These are phyloP conservation scores for Falco berigora DNA, from an alignment of 2,797 vertebrate genomes.

Conservation along the genomic window DNA sequence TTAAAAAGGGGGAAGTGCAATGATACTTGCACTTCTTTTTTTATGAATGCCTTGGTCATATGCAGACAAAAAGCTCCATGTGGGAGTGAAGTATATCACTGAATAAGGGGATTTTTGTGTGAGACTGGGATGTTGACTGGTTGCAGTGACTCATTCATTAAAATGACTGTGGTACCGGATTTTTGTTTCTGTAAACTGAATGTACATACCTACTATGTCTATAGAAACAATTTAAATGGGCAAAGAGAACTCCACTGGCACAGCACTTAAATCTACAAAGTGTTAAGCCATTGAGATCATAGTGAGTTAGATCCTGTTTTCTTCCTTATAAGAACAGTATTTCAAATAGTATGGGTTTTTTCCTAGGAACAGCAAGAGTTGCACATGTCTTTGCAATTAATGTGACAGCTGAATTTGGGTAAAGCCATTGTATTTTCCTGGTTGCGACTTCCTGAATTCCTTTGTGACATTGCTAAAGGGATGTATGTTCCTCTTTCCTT, in stretches of 20 bases:
- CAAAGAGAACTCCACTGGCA: neutral
- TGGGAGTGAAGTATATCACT: neutral
- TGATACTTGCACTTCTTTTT: neutral
- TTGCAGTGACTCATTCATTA: neutral
- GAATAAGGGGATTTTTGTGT: neutral
- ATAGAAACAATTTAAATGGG: neutral
- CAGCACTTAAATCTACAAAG: neutral
- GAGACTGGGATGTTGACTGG: neutral
- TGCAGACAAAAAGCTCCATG: neutral
- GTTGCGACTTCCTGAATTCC: neutral
- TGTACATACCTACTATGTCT: neutral
- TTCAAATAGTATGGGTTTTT: neutral
- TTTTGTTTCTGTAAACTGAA: neutral
- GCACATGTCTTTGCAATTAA: neutral
- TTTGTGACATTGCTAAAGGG: neutral
- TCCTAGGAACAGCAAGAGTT: neutral
- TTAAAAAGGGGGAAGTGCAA: neutral
- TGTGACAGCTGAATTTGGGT: neutral
- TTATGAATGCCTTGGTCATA: neutral
- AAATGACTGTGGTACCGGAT: neutral
- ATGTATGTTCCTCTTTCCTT: neutral
- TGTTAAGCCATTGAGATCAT: neutral
- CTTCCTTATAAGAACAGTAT: neutral
- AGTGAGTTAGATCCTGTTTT: neutral
- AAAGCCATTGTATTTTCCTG: neutral